These are phyloP conservation scores for Melanotaenia trifasciata DNA, from an alignment of 2,797 vertebrate genomes.

Conservation along the genomic window DNA sequence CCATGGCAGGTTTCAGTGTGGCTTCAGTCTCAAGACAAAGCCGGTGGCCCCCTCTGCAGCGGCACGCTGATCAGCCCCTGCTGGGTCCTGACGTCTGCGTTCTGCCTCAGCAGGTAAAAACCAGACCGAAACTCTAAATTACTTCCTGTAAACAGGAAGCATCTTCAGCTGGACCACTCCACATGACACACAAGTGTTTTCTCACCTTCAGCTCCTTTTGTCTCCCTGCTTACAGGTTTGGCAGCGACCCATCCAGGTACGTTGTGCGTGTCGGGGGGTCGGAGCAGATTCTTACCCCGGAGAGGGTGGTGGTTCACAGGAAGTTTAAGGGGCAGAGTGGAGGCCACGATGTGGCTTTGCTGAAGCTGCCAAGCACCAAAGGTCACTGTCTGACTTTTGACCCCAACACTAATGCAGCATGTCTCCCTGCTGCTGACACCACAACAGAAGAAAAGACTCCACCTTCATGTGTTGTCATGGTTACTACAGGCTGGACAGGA, in stretches of 20 bases:
- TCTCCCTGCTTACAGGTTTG: slow-evolving; percentile 79
- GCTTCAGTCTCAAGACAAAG: slow-evolving; percentile 82
- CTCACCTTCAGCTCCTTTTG: neutral
- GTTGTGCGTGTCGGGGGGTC: slow-evolving; percentile 87
- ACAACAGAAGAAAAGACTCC: slow-evolving; percentile 73
- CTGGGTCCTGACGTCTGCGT: slow-evolving; percentile 92
- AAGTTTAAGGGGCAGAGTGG: slow-evolving; percentile 90
- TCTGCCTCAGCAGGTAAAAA: slow-evolving; percentile 91
- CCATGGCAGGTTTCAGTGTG: slow-evolving; percentile 93
- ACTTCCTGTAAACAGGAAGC: rapidly evolving
- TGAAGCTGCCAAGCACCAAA: slow-evolving; percentile 86
- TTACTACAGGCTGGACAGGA: slow-evolving; percentile 89
- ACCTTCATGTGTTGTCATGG: slow-evolving; percentile 87
- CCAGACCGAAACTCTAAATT: rapidly evolving
- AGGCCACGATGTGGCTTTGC: slow-evolving; percentile 90
- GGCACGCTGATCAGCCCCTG: slow-evolving; percentile 91
- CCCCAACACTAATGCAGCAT: slow-evolving; percentile 85
- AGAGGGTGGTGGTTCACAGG: slow-evolving; percentile 87
- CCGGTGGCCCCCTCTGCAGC: slow-evolving; percentile 87
- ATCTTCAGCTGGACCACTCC: neutral
- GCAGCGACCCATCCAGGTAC: slow-evolving; percentile 83
- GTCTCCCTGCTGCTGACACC: slow-evolving; percentile 81
- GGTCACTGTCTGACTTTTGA: slow-evolving; percentile 90
- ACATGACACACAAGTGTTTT: neutral
- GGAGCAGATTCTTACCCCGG: slow-evolving; percentile 82